phyloP scores from a whole-genome alignment of 1,140 invertebrate species.

The Meteorus sp. region DNA sequence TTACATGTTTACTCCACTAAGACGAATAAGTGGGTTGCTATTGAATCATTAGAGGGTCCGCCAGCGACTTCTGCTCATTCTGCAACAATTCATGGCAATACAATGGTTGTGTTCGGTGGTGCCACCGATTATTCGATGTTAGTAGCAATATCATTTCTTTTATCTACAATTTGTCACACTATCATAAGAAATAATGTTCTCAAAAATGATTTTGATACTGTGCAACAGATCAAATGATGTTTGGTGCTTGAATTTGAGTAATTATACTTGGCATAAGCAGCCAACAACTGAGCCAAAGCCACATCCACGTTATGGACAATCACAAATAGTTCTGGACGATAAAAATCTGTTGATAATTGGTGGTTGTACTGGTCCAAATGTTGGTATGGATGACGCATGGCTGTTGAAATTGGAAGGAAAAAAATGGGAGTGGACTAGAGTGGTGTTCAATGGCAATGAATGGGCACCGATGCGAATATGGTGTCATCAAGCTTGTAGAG shows the following conservation, averaged over 20 bases:
- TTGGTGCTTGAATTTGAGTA: slow-evolving; percentile 84
- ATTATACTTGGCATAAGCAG: slow-evolving; percentile 77
- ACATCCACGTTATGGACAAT: slow-evolving; percentile 84
- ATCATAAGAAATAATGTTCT: slow-evolving; percentile 5
- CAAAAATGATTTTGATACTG: slow-evolving; percentile 2
- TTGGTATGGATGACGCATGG: slow-evolving; percentile 74
- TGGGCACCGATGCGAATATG: slow-evolving; percentile 83
- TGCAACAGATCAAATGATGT: slow-evolving; percentile 78
- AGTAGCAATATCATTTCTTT: slow-evolving; percentile 14
- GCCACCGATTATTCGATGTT: slow-evolving; percentile 52
- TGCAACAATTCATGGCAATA: slow-evolving; percentile 82
- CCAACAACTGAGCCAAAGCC: slow-evolving; percentile 71
- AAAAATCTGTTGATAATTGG: slow-evolving; percentile 75
- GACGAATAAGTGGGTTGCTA: slow-evolving; percentile 81
- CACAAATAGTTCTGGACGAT: slow-evolving; percentile 74
- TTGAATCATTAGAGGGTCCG: slow-evolving; percentile 67
- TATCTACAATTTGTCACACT: not conserved
- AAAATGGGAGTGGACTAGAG: slow-evolving; percentile 80
- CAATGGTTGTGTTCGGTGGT: slow-evolving; percentile 92
- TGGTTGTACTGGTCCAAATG: slow-evolving; percentile 72
- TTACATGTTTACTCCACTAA: slow-evolving; percentile 86
- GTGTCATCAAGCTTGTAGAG: slow-evolving; percentile 90
- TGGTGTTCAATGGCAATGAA: slow-evolving; percentile 74
- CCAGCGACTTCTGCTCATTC: slow-evolving; percentile 90
- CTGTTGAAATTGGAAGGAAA: slow-evolving; percentile 63